A percentile compares a stretch with the other conserved stretches of the same genome.
These are phyloP conservation scores for Aspiorhynchus laticeps DNA, from an alignment of 2,113 vertebrate genomes.

Conservation along the genomic window DNA sequence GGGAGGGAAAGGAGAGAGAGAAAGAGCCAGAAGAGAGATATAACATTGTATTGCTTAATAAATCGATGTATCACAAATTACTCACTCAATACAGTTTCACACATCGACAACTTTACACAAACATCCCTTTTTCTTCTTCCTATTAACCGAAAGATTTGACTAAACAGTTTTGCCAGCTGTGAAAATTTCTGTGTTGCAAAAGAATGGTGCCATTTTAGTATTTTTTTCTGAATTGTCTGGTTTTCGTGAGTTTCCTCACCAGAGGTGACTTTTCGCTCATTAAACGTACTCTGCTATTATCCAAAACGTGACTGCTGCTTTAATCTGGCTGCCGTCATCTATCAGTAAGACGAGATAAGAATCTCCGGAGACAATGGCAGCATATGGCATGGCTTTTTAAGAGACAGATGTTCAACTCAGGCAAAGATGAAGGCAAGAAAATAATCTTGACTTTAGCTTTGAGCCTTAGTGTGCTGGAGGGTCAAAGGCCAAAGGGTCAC, in stretches of 20 bases:
- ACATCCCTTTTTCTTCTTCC: conserved; percentile 13
- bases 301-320: conserved; percentile 3
- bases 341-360: conserved; percentile 55
- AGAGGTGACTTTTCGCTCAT: conserved; percentile 16
- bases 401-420: conserved; percentile 71
- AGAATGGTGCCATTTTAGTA: neutral
- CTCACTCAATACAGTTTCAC: conserved; percentile 19
- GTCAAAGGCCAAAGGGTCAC: conserved; percentile 59
- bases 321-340: conserved; percentile 54
- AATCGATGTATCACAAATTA: conserved; percentile 42
- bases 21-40: conserved; percentile 22
- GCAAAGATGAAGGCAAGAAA: conserved; percentile 53
- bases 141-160: neutral
- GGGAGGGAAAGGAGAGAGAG: conserved; percentile 36
- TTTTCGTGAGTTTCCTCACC: neutral
- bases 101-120: conserved; percentile 8
- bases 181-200: neutral
- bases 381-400: conserved; percentile 70
- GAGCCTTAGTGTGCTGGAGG: conserved; percentile 54
- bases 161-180: neutral
- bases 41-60: conserved; percentile 8
- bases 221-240: neutral
- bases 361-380: conserved; percentile 62
- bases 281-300: neutral
- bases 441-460: conserved; percentile 71